A percentile compares a stretch with the other conserved stretches of the same genome.
Evolutionary conservation across 2,113 vertebrate species (phyloP).

Genomic region (Rallus limicola): DNA sequence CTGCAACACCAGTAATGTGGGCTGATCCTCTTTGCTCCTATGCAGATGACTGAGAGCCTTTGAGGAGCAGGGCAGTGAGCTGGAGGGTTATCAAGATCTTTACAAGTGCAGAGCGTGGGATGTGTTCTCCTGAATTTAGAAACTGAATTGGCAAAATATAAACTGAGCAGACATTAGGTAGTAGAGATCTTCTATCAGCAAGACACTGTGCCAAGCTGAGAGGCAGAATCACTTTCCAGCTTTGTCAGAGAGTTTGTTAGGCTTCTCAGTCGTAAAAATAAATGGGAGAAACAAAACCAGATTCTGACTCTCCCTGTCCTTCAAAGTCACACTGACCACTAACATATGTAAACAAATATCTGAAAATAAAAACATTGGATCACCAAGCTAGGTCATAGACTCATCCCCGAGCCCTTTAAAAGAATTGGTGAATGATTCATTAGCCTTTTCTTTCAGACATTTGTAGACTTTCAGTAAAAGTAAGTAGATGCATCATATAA

Average conservation of each 20-base stretch:
- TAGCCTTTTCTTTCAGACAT: not conserved
- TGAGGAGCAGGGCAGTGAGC: not conserved
- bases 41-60: not conserved
- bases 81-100: not conserved
- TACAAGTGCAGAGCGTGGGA: not conserved
- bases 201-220: accelerated
- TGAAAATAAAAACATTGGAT: not conserved
- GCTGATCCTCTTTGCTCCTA: not conserved
- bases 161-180: not conserved
- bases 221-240: not conserved
- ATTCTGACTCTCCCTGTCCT: not conserved
- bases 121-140: not conserved
- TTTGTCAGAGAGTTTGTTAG: not conserved
- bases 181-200: not conserved
- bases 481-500: not conserved
- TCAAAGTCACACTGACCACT: not conserved
- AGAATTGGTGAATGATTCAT: not conserved
- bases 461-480: slow-evolving; percentile 14
- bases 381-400: not conserved
- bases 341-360: not conserved
- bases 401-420: not conserved
- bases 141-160: not conserved
- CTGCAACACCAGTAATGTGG: not conserved
- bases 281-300: not conserved
- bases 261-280: not conserved